Conservation (phyloP, 2,888 invertebrate genomes). For the Philaethria dido region DNA sequence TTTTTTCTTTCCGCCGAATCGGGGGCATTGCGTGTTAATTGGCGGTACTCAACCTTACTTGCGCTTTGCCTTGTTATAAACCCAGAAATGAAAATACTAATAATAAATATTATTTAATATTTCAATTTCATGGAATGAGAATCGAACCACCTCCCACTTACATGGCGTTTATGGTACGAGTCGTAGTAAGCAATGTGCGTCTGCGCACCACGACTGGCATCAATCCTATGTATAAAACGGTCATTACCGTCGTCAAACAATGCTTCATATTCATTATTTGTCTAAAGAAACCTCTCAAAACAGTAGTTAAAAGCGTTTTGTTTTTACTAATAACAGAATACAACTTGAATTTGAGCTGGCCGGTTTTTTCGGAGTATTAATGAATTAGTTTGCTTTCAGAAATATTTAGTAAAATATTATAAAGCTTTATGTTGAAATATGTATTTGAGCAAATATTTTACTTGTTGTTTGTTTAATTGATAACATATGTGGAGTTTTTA, state of each 20-base stretch:
- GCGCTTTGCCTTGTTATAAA: no score
- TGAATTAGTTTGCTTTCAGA: conserved; percentile 27
- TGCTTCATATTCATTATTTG: conserved; percentile 63
- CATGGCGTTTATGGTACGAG: no score
- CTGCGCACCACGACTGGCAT: no score
- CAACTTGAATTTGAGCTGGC: conserved; percentile 37
- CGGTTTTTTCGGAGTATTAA: conserved; percentile 32
- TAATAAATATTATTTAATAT: no score
- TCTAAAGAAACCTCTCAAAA: conserved; percentile 67
- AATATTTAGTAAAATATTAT: conserved; percentile 17
- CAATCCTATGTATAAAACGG: no score
- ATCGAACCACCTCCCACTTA: no score
- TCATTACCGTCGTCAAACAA: conserved; percentile 63
- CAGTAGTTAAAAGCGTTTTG: conserved; percentile 76
- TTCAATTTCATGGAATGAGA: no score
- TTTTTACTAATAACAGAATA: conserved; percentile 70
- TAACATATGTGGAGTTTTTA: not conserved
- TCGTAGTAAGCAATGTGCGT: no score
- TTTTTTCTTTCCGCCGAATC: no score
- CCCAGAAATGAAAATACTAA: no score
- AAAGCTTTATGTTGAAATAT: conserved; percentile 15
- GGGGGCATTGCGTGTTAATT: no score
- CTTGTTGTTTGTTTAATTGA: conserved; percentile 6
- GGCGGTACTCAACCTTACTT: no score
- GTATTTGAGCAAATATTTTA: conserved; percentile 12